Conservation (phyloP, 2,113 vertebrate species). For the Oryzias celebensis region DNA sequence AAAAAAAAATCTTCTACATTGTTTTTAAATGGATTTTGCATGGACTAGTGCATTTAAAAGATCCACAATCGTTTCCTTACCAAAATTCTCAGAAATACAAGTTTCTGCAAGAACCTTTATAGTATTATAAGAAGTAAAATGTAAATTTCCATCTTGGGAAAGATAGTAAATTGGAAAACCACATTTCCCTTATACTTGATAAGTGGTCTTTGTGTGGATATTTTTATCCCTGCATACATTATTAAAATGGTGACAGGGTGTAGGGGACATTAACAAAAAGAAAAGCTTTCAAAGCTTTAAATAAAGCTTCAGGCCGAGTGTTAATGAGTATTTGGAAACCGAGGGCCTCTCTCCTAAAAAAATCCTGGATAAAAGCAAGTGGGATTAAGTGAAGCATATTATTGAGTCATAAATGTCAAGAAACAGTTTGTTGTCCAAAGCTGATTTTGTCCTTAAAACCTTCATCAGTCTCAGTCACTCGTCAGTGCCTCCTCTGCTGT, state of each 20-base stretch:
- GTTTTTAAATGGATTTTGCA: too few relatives aligned
- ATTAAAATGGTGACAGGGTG: neutral
- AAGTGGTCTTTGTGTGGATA: neutral
- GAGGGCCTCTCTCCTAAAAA: constrained; percentile 3
- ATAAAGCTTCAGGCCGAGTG: constrained; percentile 7
- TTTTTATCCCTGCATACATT: neutral
- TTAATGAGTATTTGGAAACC: constrained; percentile 6
- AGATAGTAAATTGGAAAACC: too few relatives aligned
- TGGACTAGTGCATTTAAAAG: neutral
- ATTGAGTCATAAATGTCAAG: constrained; percentile 14
- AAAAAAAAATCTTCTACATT: too few relatives aligned
- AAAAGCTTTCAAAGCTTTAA: neutral
- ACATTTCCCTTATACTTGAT: neutral
- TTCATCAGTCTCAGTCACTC: constrained; percentile 18
- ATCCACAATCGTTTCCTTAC: neutral
- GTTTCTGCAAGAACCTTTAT: neutral
- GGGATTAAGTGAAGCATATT: constrained; percentile 15
- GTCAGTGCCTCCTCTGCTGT: neutral
- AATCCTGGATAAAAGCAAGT: neutral
- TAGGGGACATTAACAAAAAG: neutral
- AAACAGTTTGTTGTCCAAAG: constrained; percentile 22
- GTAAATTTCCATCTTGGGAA: neutral
- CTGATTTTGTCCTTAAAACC: constrained; percentile 15
- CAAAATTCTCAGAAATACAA: neutral
- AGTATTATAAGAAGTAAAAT: neutral